Base-by-base conservation (phyloP, 1,140 invertebrate genomes). In the Diorhabda sublineata region DNA sequence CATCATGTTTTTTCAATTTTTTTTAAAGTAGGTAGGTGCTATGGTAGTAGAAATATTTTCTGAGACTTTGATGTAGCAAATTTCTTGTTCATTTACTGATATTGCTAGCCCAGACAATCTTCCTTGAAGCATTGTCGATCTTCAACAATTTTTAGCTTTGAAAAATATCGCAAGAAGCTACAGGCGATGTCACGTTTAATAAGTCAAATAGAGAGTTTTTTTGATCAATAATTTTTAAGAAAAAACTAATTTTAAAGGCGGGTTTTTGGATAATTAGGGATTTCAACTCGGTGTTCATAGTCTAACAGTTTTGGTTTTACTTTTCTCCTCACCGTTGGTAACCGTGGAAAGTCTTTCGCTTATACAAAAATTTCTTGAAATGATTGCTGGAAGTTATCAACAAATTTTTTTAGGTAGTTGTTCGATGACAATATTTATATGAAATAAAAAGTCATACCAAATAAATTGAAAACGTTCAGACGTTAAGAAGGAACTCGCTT, bases 401-500 rank as follows among this genome's bases (percentile, higher is more conserved):
- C 57, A n/a, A 58, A 58, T n/a, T 58, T 58, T 7, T 58, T 58
- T 58, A 58, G 7, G 7, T 58, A 58, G 57, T 26, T 60, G 59
- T 60, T 60, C 71, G 57, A 67, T 72, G 44, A 68, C 61, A 42
- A 69, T 62, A 61, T 74, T 72, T 47, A 72, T 69, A 65, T 70
- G 64, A 65, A 8, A 61, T 69, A 73, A 72, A 67, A 73, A 71
- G 44, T 60, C 58, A 56, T 67, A 66, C 8, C 59, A 69, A 72
- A 75, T 69, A 69, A 75, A 75, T 69, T 73, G 61, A 67, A 64
- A 71, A 68, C 61, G 62, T 56, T 56, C 64, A 62, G 69, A 59
- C 47, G 60, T 68, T 47, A 60, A 26, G 6, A 60, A 57, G 61
- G 61, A 70, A 67, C 68, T 74, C 62, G 69, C 63, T 67, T 73